Percentiles rank a stretch among this genome's conserved stretches.
These are phyloP conservation scores for Periplaneta americana DNA, from an alignment of 1,140 invertebrate genomes.

Conservation along the genomic window DNA sequence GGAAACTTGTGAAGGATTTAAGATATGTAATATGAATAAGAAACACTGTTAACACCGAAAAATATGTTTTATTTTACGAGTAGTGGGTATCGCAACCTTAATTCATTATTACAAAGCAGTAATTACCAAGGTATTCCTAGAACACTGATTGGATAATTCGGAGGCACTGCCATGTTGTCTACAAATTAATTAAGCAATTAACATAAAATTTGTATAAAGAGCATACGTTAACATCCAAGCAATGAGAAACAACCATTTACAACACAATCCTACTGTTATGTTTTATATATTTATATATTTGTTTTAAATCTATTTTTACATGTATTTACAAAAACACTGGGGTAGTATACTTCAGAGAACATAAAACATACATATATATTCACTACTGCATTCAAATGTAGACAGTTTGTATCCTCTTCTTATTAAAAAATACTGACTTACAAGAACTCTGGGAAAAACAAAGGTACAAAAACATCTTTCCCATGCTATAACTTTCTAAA, in stretches of 20 bases:
- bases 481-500: background rate
- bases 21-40: too few species aligned
- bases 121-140: background rate
- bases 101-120: background rate
- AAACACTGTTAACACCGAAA: background rate
- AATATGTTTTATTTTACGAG: background rate
- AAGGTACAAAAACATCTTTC: background rate
- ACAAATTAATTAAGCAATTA: background rate
- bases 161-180: background rate
- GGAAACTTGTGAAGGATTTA: too few species aligned
- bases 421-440: constrained; percentile 1
- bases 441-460: background rate
- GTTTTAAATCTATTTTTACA: constrained; percentile 3
- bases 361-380: background rate
- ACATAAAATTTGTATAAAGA: constrained; percentile 2
- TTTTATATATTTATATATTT: background rate
- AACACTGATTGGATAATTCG: background rate
- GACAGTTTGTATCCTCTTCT: background rate
- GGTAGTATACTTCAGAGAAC: background rate
- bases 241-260: background rate
- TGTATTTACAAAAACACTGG: constrained; percentile 1
- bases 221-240: background rate
- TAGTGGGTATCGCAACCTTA: background rate
- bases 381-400: background rate
- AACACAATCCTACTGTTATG: background rate